These are phyloP conservation scores for Folsomia manolachei DNA, from an alignment of 2,888 invertebrate species.

Conservation along the genomic window DNA sequence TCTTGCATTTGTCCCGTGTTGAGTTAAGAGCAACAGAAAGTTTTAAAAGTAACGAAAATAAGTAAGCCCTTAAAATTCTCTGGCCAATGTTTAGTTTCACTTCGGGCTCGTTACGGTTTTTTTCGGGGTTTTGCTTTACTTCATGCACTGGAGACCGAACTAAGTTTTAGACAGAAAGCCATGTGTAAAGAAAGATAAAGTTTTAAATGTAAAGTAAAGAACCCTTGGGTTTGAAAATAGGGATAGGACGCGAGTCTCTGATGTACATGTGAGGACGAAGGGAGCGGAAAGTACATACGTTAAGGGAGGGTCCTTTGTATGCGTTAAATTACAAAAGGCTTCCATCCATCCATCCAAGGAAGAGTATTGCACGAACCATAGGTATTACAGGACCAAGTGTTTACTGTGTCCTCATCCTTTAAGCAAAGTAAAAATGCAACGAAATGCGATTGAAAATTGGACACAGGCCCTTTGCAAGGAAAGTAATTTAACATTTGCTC, in stretches of 20 bases:
- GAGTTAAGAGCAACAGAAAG: background rate
- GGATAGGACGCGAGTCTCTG: no score
- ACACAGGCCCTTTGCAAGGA: background rate
- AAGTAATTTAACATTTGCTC: background rate
- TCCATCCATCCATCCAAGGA: background rate
- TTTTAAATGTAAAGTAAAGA: no score
- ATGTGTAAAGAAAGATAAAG: no score
- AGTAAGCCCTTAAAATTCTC: slow-evolving; percentile 8
- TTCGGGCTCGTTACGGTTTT: no score
- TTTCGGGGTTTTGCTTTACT: background rate
- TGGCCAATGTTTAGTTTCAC: no score
- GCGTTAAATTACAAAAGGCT: background rate
- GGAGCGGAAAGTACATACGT: no score
- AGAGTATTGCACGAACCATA: background rate
- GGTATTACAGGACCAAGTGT: no score
- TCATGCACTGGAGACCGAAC: background rate
- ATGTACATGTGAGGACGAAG: no score
- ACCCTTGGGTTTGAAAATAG: no score
- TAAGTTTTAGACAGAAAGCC: no score
- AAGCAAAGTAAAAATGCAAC: background rate
- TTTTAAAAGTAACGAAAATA: background rate
- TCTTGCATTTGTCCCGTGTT: background rate
- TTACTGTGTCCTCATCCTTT: background rate
- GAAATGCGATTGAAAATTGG: background rate
- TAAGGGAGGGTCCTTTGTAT: slow-evolving; percentile 16